phyloP scores from a whole-genome alignment of 2,888 invertebrate species.

The Ypsolopha sequella region DNA sequence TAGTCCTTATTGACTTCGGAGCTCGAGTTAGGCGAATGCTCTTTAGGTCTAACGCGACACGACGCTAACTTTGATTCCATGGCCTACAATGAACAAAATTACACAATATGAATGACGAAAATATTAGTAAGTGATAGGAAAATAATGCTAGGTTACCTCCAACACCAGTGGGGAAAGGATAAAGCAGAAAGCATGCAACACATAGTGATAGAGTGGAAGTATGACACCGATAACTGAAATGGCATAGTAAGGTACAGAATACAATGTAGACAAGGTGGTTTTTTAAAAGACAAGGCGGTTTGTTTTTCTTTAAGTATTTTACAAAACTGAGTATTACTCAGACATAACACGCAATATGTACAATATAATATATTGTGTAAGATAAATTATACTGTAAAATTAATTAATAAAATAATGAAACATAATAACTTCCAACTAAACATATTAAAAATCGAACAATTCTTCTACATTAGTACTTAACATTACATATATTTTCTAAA shows the following conservation, averaged over 20 bases:
- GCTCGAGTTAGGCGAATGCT: conserved; percentile 60
- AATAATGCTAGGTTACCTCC: conserved; percentile 26
- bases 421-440: too few species aligned
- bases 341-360: too few species aligned
- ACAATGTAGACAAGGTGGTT: background rate
- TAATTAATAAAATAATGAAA: conserved; percentile 1
- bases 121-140: conserved; percentile 53
- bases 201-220: background rate
- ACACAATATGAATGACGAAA: conserved; percentile 60
- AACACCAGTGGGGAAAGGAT: conserved; percentile 19
- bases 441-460: too few species aligned
- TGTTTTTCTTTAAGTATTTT: too few species aligned
- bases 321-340: too few species aligned
- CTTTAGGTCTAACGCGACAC: conserved; percentile 72
- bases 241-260: background rate
- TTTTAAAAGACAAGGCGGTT: background rate
- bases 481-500: background rate
- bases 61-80: conserved; percentile 79
- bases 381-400: background rate
- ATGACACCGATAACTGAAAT: background rate
- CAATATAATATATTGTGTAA: background rate
- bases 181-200: background rate
- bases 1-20: conserved; percentile 68
- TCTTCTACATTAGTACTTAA: too few species aligned
- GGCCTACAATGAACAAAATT: conserved; percentile 73